phyloP scores from a whole-genome alignment of 2,113 vertebrate species.

The Talpa occidentalis region DNA sequence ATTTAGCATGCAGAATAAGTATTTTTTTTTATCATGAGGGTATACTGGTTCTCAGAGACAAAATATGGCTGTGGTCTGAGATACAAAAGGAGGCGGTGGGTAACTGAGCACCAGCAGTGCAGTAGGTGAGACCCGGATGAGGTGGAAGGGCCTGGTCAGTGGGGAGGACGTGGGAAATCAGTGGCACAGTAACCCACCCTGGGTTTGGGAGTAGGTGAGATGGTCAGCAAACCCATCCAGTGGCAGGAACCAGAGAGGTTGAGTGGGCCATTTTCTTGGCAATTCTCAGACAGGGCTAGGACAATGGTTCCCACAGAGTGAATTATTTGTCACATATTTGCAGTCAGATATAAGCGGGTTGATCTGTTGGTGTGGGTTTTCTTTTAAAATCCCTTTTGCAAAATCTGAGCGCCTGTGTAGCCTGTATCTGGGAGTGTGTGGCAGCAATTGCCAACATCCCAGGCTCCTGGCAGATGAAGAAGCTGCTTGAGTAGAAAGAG shows the following conservation, averaged over 20 bases:
- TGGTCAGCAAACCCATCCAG: not conserved
- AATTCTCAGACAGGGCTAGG: not conserved
- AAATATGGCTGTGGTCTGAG: not conserved
- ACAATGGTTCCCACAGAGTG: not conserved
- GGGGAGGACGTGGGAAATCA: not conserved
- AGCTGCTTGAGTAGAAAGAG: not conserved
- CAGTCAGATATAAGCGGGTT: not conserved
- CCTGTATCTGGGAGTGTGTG: not conserved
- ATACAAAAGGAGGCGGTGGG: not conserved
- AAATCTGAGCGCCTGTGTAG: not conserved
- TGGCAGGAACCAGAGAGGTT: not conserved
- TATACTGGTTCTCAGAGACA: not conserved
- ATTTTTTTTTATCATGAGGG: not conserved
- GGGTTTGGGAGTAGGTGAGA: not conserved
- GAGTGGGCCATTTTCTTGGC: conserved; percentile 24
- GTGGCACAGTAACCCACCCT: not conserved
- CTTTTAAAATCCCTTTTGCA: not conserved
- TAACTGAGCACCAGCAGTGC: not conserved
- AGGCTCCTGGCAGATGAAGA: conserved; percentile 6
- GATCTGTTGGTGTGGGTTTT: not conserved
- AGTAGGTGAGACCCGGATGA: not conserved
- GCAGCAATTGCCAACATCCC: not conserved
- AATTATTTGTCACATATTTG: conserved; percentile 19
- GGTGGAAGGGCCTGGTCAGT: not conserved
- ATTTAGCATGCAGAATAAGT: not conserved